Evolutionary conservation across 2,888 invertebrate species (phyloP).

Genomic region (Dysmachus trigonus): DNA sequence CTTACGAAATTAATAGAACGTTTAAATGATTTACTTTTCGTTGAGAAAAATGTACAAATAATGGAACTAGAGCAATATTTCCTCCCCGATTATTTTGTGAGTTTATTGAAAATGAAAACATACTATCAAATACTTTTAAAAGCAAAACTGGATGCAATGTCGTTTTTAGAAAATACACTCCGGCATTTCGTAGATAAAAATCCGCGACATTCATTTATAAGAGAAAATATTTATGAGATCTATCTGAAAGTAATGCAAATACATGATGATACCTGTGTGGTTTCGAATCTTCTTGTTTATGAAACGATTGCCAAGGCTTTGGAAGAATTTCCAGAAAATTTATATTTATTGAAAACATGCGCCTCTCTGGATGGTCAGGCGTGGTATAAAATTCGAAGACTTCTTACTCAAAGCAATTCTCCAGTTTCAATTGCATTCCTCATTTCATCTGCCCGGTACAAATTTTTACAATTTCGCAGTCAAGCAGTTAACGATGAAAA

Average conservation of each 20-base stretch:
- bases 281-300: constrained; percentile 62
- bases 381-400: constrained; percentile 67
- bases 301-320: constrained; percentile 63
- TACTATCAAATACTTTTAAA: constrained; percentile 54
- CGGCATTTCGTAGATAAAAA: constrained; percentile 52
- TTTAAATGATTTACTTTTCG: constrained; percentile 50
- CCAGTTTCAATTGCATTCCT: constrained; percentile 65
- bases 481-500: constrained; percentile 51
- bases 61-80: constrained; percentile 60
- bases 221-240: constrained; percentile 65
- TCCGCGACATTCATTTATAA: constrained; percentile 54
- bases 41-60: constrained; percentile 53
- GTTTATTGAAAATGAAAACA: constrained; percentile 55
- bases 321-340: constrained; percentile 69
- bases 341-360: constrained; percentile 67
- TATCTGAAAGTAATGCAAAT: constrained; percentile 57
- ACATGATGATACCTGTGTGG: constrained; percentile 56
- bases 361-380: constrained; percentile 63
- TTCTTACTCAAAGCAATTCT: constrained; percentile 64
- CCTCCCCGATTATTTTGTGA: constrained; percentile 55
- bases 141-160: constrained; percentile 53
- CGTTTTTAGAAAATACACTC: constrained; percentile 54
- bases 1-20: constrained; percentile 52
- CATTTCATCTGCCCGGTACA: constrained; percentile 62
- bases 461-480: constrained; percentile 50